Base-by-base conservation (phyloP, 1,140 invertebrate genomes). In the Diachasma alloeum region DNA sequence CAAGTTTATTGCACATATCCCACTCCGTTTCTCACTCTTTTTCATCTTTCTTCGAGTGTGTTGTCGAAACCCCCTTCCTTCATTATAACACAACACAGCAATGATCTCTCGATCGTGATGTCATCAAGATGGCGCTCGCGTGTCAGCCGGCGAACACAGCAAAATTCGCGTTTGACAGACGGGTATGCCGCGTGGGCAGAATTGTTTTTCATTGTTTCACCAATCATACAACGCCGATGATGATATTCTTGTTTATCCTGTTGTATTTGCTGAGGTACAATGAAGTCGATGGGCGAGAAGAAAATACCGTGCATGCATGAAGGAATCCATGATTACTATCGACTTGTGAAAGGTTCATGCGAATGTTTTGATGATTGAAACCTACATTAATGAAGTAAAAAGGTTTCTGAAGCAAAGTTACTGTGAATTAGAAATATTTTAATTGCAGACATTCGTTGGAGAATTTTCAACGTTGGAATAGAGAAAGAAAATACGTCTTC, bases 121-220 rank as follows among this genome's bases (percentile, higher is more conserved):
- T 71, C 69, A 71, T 71, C 42, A 48, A 71, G 69, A 71, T 48
- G 69, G 69, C 68, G 68, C 42, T 71, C 19, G n/a, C n/a, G 22
- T 71, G 59, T 63, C 59, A 15, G 69, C 9, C 17, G 42, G 69
- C 15, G 5, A 63, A 63, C 22, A 31, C 9, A 36, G n/a, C 17
- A 42, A 24, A 46, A 39, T 39, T 26, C 39, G 44, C 19, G 48
- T 72, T 72, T 56, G 71, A 72, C 71, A 72, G 37, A 42, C 22
- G 15, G 48, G 11, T 36, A 59, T 10, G 59, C 44, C 10, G 71
- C 46, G 44, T 56, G 46, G 48, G 59, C 24, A 19, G 59, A 63
- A 31, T 31, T 15, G 19, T 26, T 63, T 24, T 63, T 63, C 59
- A 63, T 63, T 24, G 24, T 24, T 59, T 63, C 24, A 26, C 11